phyloP scores from a whole-genome alignment of 2,797 vertebrate species.

The Helicolenus hilgendorfi region DNA sequence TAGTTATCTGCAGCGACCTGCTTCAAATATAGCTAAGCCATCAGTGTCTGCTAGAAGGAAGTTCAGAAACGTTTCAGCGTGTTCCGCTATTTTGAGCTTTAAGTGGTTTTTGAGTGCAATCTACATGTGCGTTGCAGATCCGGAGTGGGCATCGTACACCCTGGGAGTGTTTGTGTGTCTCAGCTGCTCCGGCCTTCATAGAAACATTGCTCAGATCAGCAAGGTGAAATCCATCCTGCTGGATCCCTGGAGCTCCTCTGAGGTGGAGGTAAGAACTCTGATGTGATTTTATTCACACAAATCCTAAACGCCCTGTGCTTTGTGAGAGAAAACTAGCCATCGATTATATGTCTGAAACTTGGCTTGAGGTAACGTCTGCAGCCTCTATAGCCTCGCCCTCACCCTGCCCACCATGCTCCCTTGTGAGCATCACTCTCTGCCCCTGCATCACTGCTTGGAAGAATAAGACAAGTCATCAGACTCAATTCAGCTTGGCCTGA shows the following conservation, averaged over 20 bases:
- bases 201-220: conserved; percentile 94
- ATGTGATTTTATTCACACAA: neutral
- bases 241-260: conserved; percentile 93
- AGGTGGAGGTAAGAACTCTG: conserved; percentile 91
- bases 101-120: neutral
- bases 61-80: neutral
- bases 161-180: conserved; percentile 95
- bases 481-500: conserved; percentile 32
- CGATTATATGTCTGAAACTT: neutral
- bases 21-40: neutral
- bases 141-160: conserved; percentile 95
- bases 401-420: neutral
- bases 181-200: conserved; percentile 94
- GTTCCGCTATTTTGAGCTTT: neutral
- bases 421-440: conserved; percentile 6
- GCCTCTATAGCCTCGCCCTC: neutral
- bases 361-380: neutral
- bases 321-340: neutral
- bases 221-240: conserved; percentile 94
- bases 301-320: neutral
- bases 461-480: conserved; percentile 57
- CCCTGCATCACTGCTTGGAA: conserved; percentile 9
- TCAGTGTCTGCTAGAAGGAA: neutral
- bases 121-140: conserved; percentile 86
- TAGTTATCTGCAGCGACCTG: neutral